Evolutionary conservation across 37 sponge, comb jelly and placozoan genomes (phyloP).

Genomic region (Dysidea cf. avara): DNA sequence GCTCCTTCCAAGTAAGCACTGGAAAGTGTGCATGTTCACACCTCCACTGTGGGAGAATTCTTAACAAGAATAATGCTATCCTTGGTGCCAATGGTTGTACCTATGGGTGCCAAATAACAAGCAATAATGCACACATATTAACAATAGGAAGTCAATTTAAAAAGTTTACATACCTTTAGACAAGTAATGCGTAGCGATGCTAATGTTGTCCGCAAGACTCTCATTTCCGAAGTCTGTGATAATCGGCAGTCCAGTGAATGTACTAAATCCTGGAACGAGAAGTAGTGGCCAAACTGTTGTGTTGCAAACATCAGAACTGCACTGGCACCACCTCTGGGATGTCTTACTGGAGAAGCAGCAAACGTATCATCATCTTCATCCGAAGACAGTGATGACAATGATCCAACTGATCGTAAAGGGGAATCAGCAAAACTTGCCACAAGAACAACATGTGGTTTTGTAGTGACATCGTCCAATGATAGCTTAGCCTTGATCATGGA

Average conservation of each 20-base stretch:
- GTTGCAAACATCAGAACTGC: slow-evolving; percentile 19
- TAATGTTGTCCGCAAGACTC: slow-evolving; percentile 34
- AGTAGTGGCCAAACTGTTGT: slow-evolving; percentile 59
- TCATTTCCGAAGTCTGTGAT: slow-evolving; percentile 56
- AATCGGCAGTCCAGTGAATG: slow-evolving; percentile 59
- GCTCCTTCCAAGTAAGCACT: slow-evolving; percentile 70
- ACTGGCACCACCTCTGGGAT: slow-evolving; percentile 12
- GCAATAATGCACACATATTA: slow-evolving; percentile 9
- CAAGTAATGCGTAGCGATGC: slow-evolving; percentile 22
- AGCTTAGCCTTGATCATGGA: slow-evolving; percentile 76
- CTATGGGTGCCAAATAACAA: neutral
- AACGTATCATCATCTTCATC: slow-evolving; percentile 12
- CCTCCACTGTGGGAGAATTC: slow-evolving; percentile 56
- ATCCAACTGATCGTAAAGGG: neutral
- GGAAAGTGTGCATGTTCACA: slow-evolving; percentile 53
- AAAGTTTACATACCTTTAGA: slow-evolving; percentile 42
- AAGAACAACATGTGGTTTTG: slow-evolving; percentile 59
- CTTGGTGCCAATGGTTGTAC: slow-evolving; percentile 43
- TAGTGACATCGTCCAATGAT: slow-evolving; percentile 5
- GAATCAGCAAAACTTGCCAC: slow-evolving; percentile 75
- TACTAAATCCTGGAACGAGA: slow-evolving; percentile 51
- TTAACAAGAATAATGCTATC: slow-evolving; percentile 48
- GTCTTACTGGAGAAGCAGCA: neutral
- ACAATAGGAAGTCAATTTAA: neutral
- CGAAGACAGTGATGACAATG: too few species aligned